Base-by-base conservation (phyloP, 2,797 vertebrate genomes). In the Diglossa cyanea region DNA sequence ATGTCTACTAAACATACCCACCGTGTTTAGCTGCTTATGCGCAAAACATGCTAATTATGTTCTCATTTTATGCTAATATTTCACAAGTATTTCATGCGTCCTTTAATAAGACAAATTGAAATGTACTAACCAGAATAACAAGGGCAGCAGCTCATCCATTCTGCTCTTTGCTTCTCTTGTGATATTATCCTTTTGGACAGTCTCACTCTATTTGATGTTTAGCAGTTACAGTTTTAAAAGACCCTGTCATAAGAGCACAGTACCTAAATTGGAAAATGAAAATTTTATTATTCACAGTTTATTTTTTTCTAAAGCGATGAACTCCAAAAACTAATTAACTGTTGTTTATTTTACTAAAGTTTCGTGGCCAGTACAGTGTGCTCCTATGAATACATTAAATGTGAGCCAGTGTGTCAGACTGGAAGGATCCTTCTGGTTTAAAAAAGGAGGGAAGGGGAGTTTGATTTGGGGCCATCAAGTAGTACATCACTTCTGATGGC, bases 41-140 rank as follows among this genome's bases (percentile, higher is more conserved):
- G 86, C 94, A 95, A 96, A 96, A 93, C 84, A 81, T 88, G 95
- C 82, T 97, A 80, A 94, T 96, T 96, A 91, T 88, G 70, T 97
- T 97, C 88, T 94, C 94, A 86, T 97, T 97, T 97, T 97, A 91
- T 96, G 96, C 96, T 98, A 97, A 96, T 97, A 95, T 91, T 98
- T 98, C 98, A 98, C 97, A 98, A 97, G 97, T 97, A 97, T 98
- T 98, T 98, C 98, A 98, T 98, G 98, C 98, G 42, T 98, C 98
- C 98, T 98, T 97, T 97, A 35, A 93, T 96, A 97, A 95, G 94
- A 91, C 45, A 73, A 95, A 84, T 45, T 33, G 5, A 94, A 94
- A 91, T 94, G 77, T 98, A 98, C 97, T 98, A 97, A 98, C 93
- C 92, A 95, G 87, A 95, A 93, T 97, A 97, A 97, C 94, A 91